Evolutionary conservation across 1,140 invertebrate species (phyloP).

Genomic region (Lordiphosa stackelbergi): DNA sequence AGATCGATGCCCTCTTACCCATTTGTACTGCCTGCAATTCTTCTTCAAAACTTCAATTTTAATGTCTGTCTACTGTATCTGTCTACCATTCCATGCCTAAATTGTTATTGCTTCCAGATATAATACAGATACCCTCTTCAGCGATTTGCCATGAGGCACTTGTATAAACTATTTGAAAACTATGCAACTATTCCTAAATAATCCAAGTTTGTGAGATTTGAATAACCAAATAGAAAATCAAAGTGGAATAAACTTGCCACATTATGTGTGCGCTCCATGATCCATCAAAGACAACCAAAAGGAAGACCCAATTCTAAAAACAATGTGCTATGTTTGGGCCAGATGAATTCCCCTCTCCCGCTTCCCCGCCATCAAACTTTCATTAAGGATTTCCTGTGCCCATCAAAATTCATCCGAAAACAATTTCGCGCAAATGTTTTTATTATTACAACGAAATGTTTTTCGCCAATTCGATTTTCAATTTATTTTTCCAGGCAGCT

Average conservation of each 20-base stretch:
- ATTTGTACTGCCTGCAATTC: no score
- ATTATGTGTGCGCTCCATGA: conserved; percentile 24
- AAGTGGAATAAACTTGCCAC: conserved; percentile 23
- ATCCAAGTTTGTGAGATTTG: not conserved
- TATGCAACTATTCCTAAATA: not conserved
- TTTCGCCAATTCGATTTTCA: conserved; percentile 11
- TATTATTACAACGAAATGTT: conserved; percentile 38
- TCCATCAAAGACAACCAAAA: conserved; percentile 24
- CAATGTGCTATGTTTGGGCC: not conserved
- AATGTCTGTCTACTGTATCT: no score
- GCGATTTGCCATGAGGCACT: conserved; percentile 50
- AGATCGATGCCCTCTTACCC: no score
- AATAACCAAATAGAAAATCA: not conserved
- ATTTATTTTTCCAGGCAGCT: conserved; percentile 20
- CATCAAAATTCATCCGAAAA: conserved; percentile 61
- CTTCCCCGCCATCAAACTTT: conserved; percentile 23
- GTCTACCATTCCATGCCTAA: no score
- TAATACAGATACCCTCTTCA: not conserved
- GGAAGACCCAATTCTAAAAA: not conserved
- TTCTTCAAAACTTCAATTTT: no score
- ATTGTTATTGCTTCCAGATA: no score
- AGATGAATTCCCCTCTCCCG: not conserved
- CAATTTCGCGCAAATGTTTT: conserved; percentile 39
- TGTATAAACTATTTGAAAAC: conserved; percentile 54
- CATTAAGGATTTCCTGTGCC: conserved; percentile 68